Evolutionary conservation across 2,113 vertebrate genomes (phyloP).

Genomic region (Andinoacara biseriatus): DNA sequence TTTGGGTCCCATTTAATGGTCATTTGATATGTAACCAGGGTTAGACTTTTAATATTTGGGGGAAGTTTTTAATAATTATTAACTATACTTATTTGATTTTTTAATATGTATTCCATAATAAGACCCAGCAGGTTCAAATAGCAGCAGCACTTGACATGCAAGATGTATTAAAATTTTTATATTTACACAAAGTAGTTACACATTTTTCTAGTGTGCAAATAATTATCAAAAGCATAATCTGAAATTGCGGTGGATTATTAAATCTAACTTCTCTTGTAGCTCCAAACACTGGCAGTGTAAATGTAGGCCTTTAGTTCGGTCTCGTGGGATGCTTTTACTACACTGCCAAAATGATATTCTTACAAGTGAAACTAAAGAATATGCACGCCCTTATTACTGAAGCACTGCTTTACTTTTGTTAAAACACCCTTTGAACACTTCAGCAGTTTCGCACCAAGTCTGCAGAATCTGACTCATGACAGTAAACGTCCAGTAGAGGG

Average conservation of each 20-base stretch:
- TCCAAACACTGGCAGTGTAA: background rate
- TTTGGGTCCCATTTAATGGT: no score
- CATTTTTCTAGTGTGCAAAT: background rate
- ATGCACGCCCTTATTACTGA: no score
- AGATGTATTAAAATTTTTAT: background rate
- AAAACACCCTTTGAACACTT: background rate
- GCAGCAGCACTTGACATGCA: no score
- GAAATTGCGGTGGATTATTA: background rate
- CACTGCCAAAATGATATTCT: accelerated
- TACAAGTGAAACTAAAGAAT: background rate
- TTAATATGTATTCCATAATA: no score
- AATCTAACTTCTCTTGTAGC: background rate
- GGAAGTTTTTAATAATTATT: no score
- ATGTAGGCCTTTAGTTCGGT: background rate
- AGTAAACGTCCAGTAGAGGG: slow-evolving; percentile 25
- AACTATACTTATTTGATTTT: no score
- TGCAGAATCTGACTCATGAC: background rate
- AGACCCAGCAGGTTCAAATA: no score
- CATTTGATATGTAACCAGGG: no score
- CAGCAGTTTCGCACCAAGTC: background rate
- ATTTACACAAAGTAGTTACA: background rate
- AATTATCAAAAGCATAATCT: accelerated
- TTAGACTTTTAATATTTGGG: no score
- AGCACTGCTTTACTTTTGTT: background rate
- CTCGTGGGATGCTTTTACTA: no score